Evolutionary conservation across 2,888 invertebrate species (phyloP).

Genomic region (Catocala sponsa): DNA sequence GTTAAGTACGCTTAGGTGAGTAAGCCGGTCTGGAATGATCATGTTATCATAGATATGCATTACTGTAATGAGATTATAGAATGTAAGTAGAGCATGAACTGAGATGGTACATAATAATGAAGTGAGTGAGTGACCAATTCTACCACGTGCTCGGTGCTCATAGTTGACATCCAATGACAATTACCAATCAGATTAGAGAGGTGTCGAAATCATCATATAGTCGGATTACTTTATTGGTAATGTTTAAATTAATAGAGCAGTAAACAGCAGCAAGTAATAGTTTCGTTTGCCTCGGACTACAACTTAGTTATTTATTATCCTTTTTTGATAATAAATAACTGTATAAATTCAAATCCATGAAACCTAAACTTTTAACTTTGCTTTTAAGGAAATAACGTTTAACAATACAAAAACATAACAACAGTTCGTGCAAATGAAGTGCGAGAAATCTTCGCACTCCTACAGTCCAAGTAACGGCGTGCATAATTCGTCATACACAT

Average conservation of each 20-base stretch:
- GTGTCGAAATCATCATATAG: conserved; percentile 50
- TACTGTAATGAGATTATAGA: conserved; percentile 60
- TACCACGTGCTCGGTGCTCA: conserved; percentile 35
- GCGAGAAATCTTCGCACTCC: conserved; percentile 48
- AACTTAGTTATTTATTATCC: too few relatives aligned
- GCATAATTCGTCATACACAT: conserved; percentile 50
- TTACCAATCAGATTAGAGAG: conserved; percentile 59
- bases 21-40: conserved; percentile 58
- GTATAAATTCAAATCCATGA: background rate
- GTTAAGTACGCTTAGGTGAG: conserved; percentile 44
- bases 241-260: background rate
- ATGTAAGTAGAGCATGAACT: conserved; percentile 62
- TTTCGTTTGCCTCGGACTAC: too few relatives aligned
- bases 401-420: conserved; percentile 5
- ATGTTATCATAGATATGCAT: conserved; percentile 50
- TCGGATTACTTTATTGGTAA: conserved; percentile 10
- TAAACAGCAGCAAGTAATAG: too few relatives aligned
- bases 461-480: conserved; percentile 43
- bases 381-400: conserved; percentile 4
- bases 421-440: conserved; percentile 22
- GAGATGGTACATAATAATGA: conserved; percentile 58
- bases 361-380: background rate
- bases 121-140: conserved; percentile 38
- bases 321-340: too few relatives aligned
- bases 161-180: conserved; percentile 61